Percentiles rank a stretch among this genome's conserved stretches.
Conservation (phyloP, 1,140 invertebrate genomes). For the Drosophila aff. region DNA sequence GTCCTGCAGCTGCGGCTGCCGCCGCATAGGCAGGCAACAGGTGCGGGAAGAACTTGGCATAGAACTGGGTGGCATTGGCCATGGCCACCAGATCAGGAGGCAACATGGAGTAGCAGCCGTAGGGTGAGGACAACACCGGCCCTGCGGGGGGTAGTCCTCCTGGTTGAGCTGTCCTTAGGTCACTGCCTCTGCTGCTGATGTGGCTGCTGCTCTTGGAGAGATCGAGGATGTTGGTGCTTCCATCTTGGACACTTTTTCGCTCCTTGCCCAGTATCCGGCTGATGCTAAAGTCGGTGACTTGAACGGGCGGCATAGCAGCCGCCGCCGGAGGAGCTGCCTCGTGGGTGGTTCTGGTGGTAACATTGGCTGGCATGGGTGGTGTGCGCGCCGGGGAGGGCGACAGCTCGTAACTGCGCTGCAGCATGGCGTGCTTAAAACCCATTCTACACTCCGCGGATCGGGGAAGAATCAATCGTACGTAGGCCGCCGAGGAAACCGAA, state of each 20-base stretch:
- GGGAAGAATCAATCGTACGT: conserved; percentile 39
- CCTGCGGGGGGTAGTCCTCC: background rate
- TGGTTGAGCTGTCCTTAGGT: background rate
- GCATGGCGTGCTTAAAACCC: conserved; percentile 81
- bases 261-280: conserved; percentile 76
- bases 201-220: conserved; percentile 65
- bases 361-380: conserved; percentile 28
- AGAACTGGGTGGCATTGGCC: conserved; percentile 81
- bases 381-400: conserved; percentile 56
- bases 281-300: conserved; percentile 83
- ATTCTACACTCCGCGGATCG: conserved; percentile 40
- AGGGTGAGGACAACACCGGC: conserved; percentile 11
- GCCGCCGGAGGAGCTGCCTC: conserved; percentile 4
- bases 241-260: conserved; percentile 14
- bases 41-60: conserved; percentile 81
- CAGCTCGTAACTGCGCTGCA: conserved; percentile 76
- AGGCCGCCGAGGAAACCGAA: conserved; percentile 27
- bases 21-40: conserved; percentile 72
- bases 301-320: conserved; percentile 28
- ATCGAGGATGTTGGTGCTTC: conserved; percentile 64
- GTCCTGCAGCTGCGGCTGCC: conserved; percentile 59
- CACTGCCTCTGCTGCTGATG: background rate
- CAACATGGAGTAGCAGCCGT: conserved; percentile 56
- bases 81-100: conserved; percentile 72
- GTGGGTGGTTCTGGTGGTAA: conserved; percentile 11